Conservation (phyloP, 2,888 invertebrate species). For the Dryobota labecula region DNA sequence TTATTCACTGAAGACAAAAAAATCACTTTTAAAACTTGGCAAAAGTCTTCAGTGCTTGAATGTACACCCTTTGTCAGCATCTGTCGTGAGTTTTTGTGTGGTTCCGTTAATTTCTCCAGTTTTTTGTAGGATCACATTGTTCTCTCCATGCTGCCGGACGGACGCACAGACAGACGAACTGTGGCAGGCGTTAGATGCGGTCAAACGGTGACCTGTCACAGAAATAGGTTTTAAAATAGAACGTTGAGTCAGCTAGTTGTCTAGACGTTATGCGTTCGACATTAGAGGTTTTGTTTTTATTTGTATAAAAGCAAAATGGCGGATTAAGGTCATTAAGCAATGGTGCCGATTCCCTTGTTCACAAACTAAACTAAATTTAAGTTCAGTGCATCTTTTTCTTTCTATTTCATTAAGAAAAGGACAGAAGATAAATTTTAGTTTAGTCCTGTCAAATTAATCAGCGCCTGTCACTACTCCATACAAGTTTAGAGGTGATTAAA, state of each 20-base stretch:
- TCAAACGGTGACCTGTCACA: slow-evolving; percentile 47
- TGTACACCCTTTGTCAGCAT: slow-evolving; percentile 83
- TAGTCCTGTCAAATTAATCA: too few species aligned
- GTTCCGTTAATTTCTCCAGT: slow-evolving; percentile 79
- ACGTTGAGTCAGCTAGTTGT: slow-evolving; percentile 24
- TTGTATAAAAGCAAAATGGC: neutral
- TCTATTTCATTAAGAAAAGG: too few species aligned
- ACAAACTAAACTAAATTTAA: too few species aligned
- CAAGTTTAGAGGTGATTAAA: too few species aligned
- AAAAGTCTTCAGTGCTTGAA: slow-evolving; percentile 40
- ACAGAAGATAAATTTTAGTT: too few species aligned
- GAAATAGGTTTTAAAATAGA: slow-evolving; percentile 5
- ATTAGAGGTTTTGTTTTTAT: neutral
- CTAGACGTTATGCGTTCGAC: slow-evolving; percentile 11
- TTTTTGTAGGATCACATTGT: slow-evolving; percentile 74
- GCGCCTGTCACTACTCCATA: too few species aligned
- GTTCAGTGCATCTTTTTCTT: too few species aligned
- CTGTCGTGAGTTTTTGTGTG: slow-evolving; percentile 82
- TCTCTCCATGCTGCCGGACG: slow-evolving; percentile 63
- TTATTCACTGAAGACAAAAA: too few species aligned
- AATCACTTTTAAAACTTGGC: neutral
- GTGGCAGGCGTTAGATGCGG: slow-evolving; percentile 62
- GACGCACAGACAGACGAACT: slow-evolving; percentile 77
- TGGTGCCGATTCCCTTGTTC: too few species aligned
- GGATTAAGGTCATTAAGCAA: too few species aligned